Percentiles rank a stretch among this genome's conserved stretches.
These are phyloP conservation scores for Paraplagusia blochii DNA, from an alignment of 2,113 vertebrate genomes.

Conservation along the genomic window DNA sequence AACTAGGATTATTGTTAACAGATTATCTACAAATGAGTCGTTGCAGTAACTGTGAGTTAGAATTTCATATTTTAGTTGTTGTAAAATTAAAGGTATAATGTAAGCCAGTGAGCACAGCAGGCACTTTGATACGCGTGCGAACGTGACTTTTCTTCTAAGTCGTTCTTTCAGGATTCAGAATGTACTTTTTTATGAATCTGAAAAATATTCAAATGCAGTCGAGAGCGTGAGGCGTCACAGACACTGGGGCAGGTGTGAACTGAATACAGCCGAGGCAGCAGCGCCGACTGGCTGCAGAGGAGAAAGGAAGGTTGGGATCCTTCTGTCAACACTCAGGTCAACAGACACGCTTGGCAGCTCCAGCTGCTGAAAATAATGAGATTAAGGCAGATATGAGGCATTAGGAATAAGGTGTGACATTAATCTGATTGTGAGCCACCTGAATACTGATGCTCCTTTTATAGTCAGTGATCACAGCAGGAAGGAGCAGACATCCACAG, in stretches of 20 bases:
- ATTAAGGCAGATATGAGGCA: slow-evolving; percentile 31
- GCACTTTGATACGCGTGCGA: slow-evolving; percentile 9
- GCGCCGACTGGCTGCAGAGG: slow-evolving; percentile 22
- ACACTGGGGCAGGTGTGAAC: slow-evolving; percentile 53
- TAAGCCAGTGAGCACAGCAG: slow-evolving; percentile 43
- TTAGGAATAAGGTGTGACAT: slow-evolving; percentile 21
- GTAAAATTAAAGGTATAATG: slow-evolving; percentile 59
- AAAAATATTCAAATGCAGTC: not conserved
- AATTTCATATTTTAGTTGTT: slow-evolving; percentile 5
- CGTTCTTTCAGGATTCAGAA: no score
- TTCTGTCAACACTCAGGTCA: slow-evolving; percentile 41
- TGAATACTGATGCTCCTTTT: slow-evolving; percentile 37
- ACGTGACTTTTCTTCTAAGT: no score
- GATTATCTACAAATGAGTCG: not conserved
- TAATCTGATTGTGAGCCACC: slow-evolving; percentile 29
- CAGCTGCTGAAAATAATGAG: slow-evolving; percentile 26
- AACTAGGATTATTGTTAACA: not conserved
- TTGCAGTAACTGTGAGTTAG: not conserved
- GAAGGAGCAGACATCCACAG: no score
- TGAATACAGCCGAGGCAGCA: slow-evolving; percentile 38
- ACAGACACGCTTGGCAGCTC: slow-evolving; percentile 10
- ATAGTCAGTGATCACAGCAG: not conserved
- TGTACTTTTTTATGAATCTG: not conserved
- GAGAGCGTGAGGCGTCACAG: slow-evolving; percentile 34
- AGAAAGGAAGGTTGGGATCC: slow-evolving; percentile 18